These are phyloP conservation scores for Himalopsyche japonica DNA, from an alignment of 2,888 invertebrate species.

Conservation along the genomic window DNA sequence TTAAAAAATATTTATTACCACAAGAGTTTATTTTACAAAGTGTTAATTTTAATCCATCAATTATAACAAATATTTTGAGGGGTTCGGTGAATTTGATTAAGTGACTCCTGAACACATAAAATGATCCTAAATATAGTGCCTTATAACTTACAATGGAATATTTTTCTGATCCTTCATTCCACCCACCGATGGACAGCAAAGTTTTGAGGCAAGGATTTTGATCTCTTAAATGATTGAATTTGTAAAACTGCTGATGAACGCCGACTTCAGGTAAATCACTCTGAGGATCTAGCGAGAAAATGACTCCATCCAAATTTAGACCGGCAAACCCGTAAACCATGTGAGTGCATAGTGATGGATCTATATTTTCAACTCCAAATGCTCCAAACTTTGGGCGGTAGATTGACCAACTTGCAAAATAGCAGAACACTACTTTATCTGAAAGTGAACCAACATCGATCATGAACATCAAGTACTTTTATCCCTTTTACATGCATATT, in stretches of 20 bases:
- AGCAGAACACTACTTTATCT: slow-evolving; percentile 52
- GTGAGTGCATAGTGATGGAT: slow-evolving; percentile 57
- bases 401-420: slow-evolving; percentile 56
- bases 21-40: too few species aligned
- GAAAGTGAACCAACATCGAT: slow-evolving; percentile 2
- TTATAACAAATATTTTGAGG: too few species aligned
- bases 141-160: slow-evolving; percentile 49
- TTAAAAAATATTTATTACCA: too few species aligned
- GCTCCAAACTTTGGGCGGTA: slow-evolving; percentile 51
- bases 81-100: too few species aligned
- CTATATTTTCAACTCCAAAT: slow-evolving; percentile 51
- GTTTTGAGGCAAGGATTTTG: slow-evolving; percentile 51
- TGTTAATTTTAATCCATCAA: too few species aligned
- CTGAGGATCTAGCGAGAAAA: slow-evolving; percentile 50
- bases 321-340: slow-evolving; percentile 59
- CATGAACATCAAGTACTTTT: not conserved
- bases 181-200: slow-evolving; percentile 56
- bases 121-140: not conserved
- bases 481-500: too few species aligned
- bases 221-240: slow-evolving; percentile 50
- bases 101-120: not conserved
- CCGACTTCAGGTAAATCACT: slow-evolving; percentile 46
- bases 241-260: slow-evolving; percentile 44
- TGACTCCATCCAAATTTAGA: slow-evolving; percentile 49
- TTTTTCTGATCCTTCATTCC: slow-evolving; percentile 54